Evolutionary conservation across 1,140 invertebrate species (phyloP).

Genomic region (Brachionus sp.): DNA sequence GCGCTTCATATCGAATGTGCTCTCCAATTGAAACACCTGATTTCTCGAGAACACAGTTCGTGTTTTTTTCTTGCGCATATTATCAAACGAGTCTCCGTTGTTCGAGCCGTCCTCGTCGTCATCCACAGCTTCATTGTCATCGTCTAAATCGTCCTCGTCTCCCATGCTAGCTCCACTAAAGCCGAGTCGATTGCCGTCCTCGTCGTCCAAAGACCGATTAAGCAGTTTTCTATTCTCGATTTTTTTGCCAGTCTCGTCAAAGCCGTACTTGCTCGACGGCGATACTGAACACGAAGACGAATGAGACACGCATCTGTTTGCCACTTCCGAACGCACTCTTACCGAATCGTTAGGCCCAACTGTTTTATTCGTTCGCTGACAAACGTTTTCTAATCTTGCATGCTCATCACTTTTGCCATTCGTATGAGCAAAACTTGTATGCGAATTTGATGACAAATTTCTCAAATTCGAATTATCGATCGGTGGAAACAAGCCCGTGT

Average conservation of each 20-base stretch:
- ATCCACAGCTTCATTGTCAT: background rate
- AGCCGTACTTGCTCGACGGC: background rate
- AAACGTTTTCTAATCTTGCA: background rate
- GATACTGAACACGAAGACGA: background rate
- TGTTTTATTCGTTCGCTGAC: background rate
- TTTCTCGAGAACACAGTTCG: conserved; percentile 89
- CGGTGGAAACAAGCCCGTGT: background rate
- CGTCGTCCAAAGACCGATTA: background rate
- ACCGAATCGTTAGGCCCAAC: background rate
- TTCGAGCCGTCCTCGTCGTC: conserved; percentile 34
- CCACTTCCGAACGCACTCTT: too few relatives aligned
- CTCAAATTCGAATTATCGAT: background rate
- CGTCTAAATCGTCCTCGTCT: conserved; percentile 8
- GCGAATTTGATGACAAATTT: background rate
- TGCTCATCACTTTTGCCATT: background rate
- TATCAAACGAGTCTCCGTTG: conserved; percentile 31
- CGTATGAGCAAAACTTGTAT: background rate
- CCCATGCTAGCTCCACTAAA: conserved; percentile 8
- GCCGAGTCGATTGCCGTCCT: background rate
- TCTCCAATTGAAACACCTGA: conserved; percentile 90
- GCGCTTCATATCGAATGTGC: conserved; percentile 94
- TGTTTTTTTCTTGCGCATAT: conserved; percentile 88
- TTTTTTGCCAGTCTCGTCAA: background rate
- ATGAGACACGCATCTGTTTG: background rate
- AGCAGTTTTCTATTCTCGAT: background rate